Base-by-base conservation (phyloP, 2,113 vertebrate species). In the Ictidomys tridecemlineatus region DNA sequence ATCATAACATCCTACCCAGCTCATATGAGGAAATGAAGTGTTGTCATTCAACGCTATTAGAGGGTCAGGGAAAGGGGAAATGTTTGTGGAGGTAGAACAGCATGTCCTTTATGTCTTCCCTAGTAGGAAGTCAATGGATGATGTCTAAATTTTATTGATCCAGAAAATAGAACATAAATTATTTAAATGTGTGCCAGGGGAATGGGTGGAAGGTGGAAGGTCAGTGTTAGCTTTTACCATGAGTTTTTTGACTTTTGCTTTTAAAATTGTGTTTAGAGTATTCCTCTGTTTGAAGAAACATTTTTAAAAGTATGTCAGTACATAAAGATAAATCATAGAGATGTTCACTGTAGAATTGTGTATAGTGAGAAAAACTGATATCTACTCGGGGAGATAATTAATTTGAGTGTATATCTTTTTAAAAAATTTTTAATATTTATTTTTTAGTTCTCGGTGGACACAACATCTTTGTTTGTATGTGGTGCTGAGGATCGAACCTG, bases 261-360 rank as follows among this genome's bases (percentile, higher is more conserved):
- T 89, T 61, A 80, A 93, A 88, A 56, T 86, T 89, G 20, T 70
- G 56, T 65, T 95, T 80, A 70, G 16, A 39, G 24, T 58, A 26
- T 89, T 91, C 11, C 34, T 83, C n/a, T 77, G 63, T 37, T n/a
- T 56, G 63, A 94, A 73, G 39, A 95, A 80, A 82, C 70, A 24
- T 69, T 93, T 95, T 83, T 34, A 18, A 78, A 78, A 80, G 53
- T 89, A 26, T 63, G 18, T 32, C 76, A 65, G 32, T 51, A 8
- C 58, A 51, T 85, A 42, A 63, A 82, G 56, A 87, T 8, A 3
- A 39, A 32, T 39, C 73, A 7, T 51, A 83, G 93, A 77, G 30
- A 77, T 94, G 69, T 89, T 74, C 76, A 89, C 61, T 26, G 53
- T 37, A 73, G 37, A 37, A 58, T 87, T 72, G n/a, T 32, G 91